A percentile compares a stretch with the other conserved stretches of the same genome.
Conservation (phyloP, 2,113 vertebrate species). For the Phoenicopterus ruber region DNA sequence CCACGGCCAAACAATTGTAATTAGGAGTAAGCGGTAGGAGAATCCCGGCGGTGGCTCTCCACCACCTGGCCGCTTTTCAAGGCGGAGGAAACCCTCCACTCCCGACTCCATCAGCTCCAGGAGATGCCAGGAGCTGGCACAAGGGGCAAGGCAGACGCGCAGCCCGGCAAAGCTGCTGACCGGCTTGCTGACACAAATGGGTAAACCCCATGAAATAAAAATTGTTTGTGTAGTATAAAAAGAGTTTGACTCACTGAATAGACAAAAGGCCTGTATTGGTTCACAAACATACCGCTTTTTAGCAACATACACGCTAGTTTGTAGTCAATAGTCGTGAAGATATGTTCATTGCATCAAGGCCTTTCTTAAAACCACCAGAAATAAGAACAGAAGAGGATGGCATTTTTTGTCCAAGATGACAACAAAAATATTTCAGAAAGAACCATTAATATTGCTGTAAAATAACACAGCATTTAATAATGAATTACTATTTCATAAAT, state of each 20-base stretch:
- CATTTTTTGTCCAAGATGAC: not conserved
- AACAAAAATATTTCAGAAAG: not conserved
- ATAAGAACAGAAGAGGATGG: not conserved
- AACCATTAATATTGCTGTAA: not conserved
- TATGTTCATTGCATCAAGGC: not conserved
- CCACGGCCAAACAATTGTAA: not conserved
- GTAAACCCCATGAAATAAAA: not conserved
- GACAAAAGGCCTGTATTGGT: not conserved
- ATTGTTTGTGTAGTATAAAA: not conserved
- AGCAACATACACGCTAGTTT: not conserved
- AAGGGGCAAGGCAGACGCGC: not conserved
- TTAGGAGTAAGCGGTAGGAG: conserved; percentile 19
- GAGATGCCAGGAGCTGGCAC: conserved; percentile 6
- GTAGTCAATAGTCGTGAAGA: not conserved
- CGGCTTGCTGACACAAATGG: not conserved
- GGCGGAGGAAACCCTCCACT: not conserved
- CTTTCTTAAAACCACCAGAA: not conserved
- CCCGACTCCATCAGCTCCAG: not conserved
- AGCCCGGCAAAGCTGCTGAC: not conserved
- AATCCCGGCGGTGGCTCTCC: not conserved
- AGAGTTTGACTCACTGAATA: not conserved
- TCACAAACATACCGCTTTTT: not conserved
- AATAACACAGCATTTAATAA: not conserved
- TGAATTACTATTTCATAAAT: not conserved
- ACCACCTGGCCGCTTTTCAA: conserved; percentile 27